Evolutionary conservation across 1,140 invertebrate species (phyloP).

Genomic region (Atopsyche davidsoni): DNA sequence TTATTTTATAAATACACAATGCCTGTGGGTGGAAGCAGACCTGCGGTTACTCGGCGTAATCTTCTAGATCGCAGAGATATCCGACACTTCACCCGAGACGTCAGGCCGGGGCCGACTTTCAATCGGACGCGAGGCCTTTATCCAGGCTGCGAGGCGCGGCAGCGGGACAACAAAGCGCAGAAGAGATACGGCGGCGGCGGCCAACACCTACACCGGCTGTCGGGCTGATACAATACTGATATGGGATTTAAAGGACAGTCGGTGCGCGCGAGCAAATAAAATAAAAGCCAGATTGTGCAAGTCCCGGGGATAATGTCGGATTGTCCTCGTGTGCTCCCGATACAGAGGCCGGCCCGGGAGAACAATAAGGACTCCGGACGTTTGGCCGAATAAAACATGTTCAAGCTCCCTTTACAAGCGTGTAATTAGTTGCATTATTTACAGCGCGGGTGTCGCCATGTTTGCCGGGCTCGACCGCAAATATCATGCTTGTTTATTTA

Average conservation of each 20-base stretch:
- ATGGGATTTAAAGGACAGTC: slow-evolving; percentile 20
- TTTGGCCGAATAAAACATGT: slow-evolving; percentile 20
- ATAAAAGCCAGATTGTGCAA: slow-evolving; percentile 19
- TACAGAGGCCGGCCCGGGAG: slow-evolving; percentile 11
- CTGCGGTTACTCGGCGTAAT: neutral
- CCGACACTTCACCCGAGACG: neutral
- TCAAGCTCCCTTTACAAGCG: slow-evolving; percentile 18
- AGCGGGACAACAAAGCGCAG: slow-evolving; percentile 19
- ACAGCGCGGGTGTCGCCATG: slow-evolving; percentile 11
- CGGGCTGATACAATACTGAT: slow-evolving; percentile 25
- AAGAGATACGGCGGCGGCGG: slow-evolving; percentile 16
- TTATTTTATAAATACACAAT: too few relatives aligned
- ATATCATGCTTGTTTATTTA: too few relatives aligned
- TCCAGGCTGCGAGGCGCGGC: neutral
- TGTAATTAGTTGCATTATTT: slow-evolving; percentile 24
- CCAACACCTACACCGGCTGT: slow-evolving; percentile 23
- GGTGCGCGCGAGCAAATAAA: slow-evolving; percentile 17
- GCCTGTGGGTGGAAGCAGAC: too few relatives aligned
- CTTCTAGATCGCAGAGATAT: neutral
- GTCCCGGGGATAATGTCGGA: slow-evolving; percentile 17
- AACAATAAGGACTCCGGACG: slow-evolving; percentile 18
- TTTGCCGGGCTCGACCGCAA: neutral
- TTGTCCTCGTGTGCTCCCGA: slow-evolving; percentile 11
- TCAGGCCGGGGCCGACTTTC: neutral
- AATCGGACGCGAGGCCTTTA: slow-evolving; percentile 4